Conservation (phyloP, 2,888 invertebrate genomes). For the Cheiracanthium punctorium region DNA sequence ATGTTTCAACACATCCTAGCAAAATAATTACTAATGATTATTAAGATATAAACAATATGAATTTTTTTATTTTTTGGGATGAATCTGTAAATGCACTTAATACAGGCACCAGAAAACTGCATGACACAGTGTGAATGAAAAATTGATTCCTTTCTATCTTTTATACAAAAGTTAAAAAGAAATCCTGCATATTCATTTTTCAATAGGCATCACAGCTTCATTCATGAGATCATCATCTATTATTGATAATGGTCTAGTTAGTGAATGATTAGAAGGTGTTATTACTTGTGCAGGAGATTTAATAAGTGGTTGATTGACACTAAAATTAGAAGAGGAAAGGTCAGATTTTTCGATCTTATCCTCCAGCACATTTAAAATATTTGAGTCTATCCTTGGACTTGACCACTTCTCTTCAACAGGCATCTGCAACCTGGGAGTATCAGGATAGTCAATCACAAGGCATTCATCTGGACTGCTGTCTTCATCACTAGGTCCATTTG, state of each 20-base stretch:
- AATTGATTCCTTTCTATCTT: conserved; percentile 17
- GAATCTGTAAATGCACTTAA: conserved; percentile 67
- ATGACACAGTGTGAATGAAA: conserved; percentile 36
- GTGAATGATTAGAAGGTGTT: conserved; percentile 81
- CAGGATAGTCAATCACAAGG: conserved; percentile 76
- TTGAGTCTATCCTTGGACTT: conserved; percentile 57
- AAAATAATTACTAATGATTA: conserved; percentile 13
- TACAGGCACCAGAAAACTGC: conserved; percentile 63
- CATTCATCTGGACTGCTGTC: conserved; percentile 76
- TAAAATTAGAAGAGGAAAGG: conserved; percentile 61
- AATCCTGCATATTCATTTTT: conserved; percentile 77
- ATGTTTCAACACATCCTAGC: conserved; percentile 13
- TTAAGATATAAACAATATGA: conserved; percentile 15
- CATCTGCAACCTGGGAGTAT: conserved; percentile 67
- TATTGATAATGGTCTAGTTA: conserved; percentile 81
- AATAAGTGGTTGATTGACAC: conserved; percentile 76
- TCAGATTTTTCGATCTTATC: conserved; percentile 61
- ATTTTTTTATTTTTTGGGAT: background rate
- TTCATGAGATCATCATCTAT: conserved; percentile 94
- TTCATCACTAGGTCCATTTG: conserved; percentile 53
- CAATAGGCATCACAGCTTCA: conserved; percentile 87
- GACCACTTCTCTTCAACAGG: conserved; percentile 66
- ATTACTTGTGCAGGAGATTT: conserved; percentile 77
- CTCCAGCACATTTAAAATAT: conserved; percentile 47
- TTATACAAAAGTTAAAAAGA: background rate